These are phyloP conservation scores for Drymonia ruficornis DNA, from an alignment of 2,888 invertebrate genomes.

Conservation along the genomic window DNA sequence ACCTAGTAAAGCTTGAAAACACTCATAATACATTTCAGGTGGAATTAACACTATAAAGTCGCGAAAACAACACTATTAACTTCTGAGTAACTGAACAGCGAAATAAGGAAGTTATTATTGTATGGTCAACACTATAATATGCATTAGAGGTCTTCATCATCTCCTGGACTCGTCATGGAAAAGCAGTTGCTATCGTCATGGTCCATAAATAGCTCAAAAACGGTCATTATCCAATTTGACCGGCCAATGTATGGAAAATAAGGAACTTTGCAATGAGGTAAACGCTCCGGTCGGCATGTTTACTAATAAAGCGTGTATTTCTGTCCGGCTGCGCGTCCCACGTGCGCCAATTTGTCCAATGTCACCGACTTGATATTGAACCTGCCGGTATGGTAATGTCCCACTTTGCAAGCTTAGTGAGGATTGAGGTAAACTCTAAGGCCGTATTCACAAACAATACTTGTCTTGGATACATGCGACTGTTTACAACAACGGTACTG, in stretches of 20 bases:
- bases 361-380: slow-evolving; percentile 46
- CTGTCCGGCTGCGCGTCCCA: slow-evolving; percentile 40
- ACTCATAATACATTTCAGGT: too few species aligned
- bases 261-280: slow-evolving; percentile 57
- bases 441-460: too few species aligned
- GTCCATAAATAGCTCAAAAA: slow-evolving; percentile 47
- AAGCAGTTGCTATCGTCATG: slow-evolving; percentile 20
- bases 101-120: neutral
- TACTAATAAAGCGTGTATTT: slow-evolving; percentile 42
- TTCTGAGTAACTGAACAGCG: neutral
- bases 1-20: too few species aligned
- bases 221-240: slow-evolving; percentile 45
- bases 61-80: neutral
- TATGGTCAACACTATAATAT: neutral
- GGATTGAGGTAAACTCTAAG: neutral
- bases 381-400: slow-evolving; percentile 25
- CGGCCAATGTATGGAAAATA: slow-evolving; percentile 38
- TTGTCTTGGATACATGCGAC: too few species aligned
- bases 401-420: slow-evolving; percentile 1
- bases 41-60: too few species aligned
- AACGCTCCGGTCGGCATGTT: slow-evolving; percentile 45
- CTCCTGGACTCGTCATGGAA: neutral
- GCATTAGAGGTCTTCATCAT: neutral
- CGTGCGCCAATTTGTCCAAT: slow-evolving; percentile 46
- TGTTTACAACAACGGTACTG: too few species aligned